These are phyloP conservation scores for Syngnathus scovelli DNA, from an alignment of 2,113 vertebrate species.

Conservation along the genomic window DNA sequence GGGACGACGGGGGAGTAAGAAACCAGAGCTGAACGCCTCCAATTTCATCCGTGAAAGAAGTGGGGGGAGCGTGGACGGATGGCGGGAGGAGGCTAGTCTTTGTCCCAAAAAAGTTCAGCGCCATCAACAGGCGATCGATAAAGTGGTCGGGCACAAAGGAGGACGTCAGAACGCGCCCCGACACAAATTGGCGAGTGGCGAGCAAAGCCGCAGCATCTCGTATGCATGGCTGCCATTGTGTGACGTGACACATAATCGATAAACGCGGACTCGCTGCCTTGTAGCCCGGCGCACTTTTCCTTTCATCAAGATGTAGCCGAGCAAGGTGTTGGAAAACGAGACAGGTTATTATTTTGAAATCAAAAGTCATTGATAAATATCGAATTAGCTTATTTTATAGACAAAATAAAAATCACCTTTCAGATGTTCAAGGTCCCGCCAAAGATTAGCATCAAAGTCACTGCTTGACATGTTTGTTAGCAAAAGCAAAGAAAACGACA, in stretches of 20 bases:
- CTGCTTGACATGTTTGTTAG: too few species aligned
- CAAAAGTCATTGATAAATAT: too few species aligned
- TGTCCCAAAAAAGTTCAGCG: constrained; percentile 36
- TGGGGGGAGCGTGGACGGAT: constrained; percentile 5
- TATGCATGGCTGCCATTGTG: constrained; percentile 17
- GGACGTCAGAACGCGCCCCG: constrained; percentile 32
- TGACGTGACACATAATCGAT: constrained; percentile 60
- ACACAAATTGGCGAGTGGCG: not conserved
- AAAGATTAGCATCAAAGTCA: too few species aligned
- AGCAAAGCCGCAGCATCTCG: constrained; percentile 13
- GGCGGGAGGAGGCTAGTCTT: not conserved
- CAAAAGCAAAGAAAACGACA: constrained; percentile 33
- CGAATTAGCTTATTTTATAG: too few species aligned
- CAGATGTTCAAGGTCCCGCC: too few species aligned
- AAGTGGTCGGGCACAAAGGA: constrained; percentile 33
- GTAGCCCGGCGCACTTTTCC: constrained; percentile 13
- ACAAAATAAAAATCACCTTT: too few species aligned
- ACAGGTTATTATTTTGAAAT: too few species aligned
- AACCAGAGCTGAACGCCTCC: constrained; percentile 40
- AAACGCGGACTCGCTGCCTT: constrained; percentile 43
- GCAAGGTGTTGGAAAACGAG: not conserved
- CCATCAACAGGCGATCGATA: constrained; percentile 42
- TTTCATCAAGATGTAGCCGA: constrained; percentile 29
- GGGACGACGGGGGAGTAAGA: constrained; percentile 24
- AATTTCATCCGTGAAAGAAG: constrained; percentile 34